Conservation (phyloP, 2,113 vertebrate species). For the Eublepharis macularius region DNA sequence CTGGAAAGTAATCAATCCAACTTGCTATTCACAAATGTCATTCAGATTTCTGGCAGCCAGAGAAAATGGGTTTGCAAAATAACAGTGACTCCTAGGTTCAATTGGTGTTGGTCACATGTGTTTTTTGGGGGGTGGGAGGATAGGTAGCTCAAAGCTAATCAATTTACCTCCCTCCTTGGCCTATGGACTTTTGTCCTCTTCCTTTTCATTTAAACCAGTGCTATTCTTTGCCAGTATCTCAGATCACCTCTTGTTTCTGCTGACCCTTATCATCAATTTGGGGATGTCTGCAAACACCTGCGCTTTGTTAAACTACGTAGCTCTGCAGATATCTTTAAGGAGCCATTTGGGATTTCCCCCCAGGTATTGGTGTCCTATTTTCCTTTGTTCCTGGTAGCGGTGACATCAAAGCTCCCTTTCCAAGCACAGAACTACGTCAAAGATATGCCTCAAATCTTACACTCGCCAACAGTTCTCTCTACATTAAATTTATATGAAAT, state of each 20-base stretch:
- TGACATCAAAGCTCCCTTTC: too few relatives aligned
- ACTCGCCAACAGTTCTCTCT: background rate
- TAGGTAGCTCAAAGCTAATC: conserved; percentile 40
- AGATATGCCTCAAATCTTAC: background rate
- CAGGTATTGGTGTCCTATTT: background rate
- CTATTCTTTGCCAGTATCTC: conserved; percentile 8
- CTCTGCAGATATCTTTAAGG: background rate
- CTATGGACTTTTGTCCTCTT: conserved; percentile 15
- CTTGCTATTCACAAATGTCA: conserved; percentile 26
- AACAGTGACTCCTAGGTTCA: conserved; percentile 49
- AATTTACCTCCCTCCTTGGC: conserved; percentile 43
- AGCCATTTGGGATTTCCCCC: background rate
- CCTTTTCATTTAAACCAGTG: background rate
- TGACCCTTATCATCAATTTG: background rate
- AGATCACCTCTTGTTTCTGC: background rate
- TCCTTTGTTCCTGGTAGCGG: too few relatives aligned
- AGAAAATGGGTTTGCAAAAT: conserved; percentile 54
- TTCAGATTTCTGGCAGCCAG: conserved; percentile 40
- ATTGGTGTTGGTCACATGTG: conserved; percentile 20
- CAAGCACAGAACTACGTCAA: background rate
- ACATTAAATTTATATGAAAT: background rate
- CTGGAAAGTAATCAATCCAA: conserved; percentile 31
- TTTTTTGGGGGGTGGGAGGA: conserved; percentile 3
- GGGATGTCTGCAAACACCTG: background rate
- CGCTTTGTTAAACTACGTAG: too few relatives aligned